phyloP scores from a whole-genome alignment of 2,797 vertebrate genomes.

The Columba guinea region DNA sequence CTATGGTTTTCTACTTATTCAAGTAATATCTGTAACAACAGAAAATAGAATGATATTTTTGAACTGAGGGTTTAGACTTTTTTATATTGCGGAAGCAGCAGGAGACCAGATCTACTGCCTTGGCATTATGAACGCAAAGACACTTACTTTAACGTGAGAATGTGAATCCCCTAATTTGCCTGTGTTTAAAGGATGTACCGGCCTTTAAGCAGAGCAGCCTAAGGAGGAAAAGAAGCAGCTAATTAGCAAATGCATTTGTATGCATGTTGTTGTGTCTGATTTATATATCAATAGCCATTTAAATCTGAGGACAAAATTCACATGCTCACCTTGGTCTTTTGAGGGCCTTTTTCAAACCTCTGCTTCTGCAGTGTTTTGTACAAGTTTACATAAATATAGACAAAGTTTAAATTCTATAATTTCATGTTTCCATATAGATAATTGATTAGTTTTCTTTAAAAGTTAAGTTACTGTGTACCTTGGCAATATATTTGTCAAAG shows the following conservation, averaged over 20 bases:
- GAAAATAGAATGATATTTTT: neutral
- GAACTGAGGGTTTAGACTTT: neutral
- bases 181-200: neutral
- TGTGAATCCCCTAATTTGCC: neutral
- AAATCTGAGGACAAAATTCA: neutral
- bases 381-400: neutral
- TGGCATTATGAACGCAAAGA: neutral
- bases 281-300: neutral
- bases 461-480: neutral
- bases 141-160: neutral
- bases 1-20: neutral
- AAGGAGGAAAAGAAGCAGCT: neutral
- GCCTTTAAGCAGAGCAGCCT: neutral
- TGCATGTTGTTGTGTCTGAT: neutral
- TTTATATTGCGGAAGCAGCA: neutral
- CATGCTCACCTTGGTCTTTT: neutral
- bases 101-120: neutral
- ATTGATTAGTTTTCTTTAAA: neutral
- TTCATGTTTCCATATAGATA: neutral
- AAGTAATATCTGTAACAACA: neutral
- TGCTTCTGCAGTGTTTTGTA: neutral
- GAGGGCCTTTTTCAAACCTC: neutral
- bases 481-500: neutral
- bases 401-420: neutral
- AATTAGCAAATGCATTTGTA: constrained; percentile 22